These are phyloP conservation scores for Uloborus plumipes DNA, from an alignment of 2,888 invertebrate species.

Conservation along the genomic window DNA sequence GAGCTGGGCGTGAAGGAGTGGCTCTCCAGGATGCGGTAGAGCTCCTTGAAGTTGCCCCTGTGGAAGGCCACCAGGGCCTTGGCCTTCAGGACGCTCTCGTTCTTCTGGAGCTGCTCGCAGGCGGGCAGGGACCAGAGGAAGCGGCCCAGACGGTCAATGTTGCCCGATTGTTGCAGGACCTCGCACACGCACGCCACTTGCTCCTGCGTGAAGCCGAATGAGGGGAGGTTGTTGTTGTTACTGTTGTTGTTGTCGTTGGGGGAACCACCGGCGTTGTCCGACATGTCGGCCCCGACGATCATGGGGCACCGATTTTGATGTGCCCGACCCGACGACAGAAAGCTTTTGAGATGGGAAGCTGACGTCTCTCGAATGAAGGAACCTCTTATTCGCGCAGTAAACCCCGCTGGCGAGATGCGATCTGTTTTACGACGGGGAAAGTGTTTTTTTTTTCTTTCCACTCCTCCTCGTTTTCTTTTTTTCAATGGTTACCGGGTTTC, in stretches of 20 bases:
- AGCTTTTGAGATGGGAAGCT: no score
- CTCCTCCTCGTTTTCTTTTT: neutral
- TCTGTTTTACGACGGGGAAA: neutral
- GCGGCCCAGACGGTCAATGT: constrained; percentile 87
- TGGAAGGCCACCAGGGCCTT: constrained; percentile 91
- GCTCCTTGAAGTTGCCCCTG: constrained; percentile 88
- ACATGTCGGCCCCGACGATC: constrained; percentile 66
- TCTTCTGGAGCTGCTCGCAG: constrained; percentile 82
- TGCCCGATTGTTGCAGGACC: constrained; percentile 94
- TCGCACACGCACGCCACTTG: constrained; percentile 94
- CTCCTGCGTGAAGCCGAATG: constrained; percentile 83
- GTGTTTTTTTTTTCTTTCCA: neutral
- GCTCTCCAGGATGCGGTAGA: constrained; percentile 89
- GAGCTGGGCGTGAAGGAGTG: constrained; percentile 90
- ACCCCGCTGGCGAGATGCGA: neutral
- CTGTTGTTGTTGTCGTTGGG: constrained; percentile 83
- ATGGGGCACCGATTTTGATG: constrained; percentile 1
- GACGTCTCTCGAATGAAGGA: no score
- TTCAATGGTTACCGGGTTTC: neutral
- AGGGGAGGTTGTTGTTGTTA: constrained; percentile 86
- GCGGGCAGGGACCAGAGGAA: constrained; percentile 94
- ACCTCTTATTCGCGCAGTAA: neutral
- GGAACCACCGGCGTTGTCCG: constrained; percentile 70
- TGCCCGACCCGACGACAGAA: neutral
- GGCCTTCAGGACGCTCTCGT: constrained; percentile 88